A percentile compares a stretch with the other conserved stretches of the same genome.
phyloP scores from a whole-genome alignment of 2,797 vertebrate species.

The Tamandua tetradactyla region DNA sequence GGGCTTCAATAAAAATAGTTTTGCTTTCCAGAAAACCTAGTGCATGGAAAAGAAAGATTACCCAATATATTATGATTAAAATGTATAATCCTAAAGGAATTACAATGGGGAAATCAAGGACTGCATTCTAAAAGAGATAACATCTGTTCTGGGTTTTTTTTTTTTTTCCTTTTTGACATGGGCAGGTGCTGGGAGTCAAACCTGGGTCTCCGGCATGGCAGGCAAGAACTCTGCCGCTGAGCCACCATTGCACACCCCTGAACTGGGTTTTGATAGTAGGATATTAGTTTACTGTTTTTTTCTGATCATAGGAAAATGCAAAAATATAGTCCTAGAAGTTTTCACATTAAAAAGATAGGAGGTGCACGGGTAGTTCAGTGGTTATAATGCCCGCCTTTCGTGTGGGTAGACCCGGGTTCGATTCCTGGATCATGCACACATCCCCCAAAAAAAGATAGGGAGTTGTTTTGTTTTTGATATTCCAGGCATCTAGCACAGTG shows the following conservation, averaged over 20 bases:
- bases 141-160: not conserved
- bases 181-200: no score
- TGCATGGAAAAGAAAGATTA: not conserved
- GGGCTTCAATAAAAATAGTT: not conserved
- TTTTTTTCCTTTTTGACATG: no score
- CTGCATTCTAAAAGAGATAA: not conserved
- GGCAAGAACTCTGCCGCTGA: no score
- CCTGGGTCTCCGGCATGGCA: no score
- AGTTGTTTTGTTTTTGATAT: not conserved
- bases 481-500: not conserved
- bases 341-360: not conserved
- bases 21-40: not conserved
- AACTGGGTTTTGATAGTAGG: not conserved
- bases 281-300: not conserved
- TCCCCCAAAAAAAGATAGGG: not conserved
- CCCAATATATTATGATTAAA: not conserved
- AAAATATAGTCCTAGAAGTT: not conserved
- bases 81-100: not conserved
- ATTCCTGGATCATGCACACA: no score
- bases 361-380: no score
- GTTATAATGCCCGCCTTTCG: no score
- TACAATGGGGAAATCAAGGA: accelerated
- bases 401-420: no score
- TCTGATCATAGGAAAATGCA: not conserved
- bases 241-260: no score